A percentile compares a stretch with the other conserved stretches of the same genome.
phyloP scores from a whole-genome alignment of 2,888 invertebrate genomes.

The Chrysina gloriosa region DNA sequence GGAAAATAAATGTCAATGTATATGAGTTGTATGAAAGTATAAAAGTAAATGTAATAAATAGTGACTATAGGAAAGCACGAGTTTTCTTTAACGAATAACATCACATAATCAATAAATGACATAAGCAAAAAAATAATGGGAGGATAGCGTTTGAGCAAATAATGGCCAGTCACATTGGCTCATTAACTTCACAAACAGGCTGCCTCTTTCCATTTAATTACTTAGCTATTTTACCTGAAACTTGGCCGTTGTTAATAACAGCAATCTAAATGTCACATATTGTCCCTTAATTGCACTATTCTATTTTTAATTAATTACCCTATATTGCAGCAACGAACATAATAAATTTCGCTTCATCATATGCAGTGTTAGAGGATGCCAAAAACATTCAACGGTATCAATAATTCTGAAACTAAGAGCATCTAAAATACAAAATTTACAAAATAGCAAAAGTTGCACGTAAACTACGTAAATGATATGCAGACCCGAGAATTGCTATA shows the following conservation, averaged over 20 bases:
- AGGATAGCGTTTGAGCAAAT: background rate
- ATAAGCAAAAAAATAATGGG: slow-evolving; percentile 2
- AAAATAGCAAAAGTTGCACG: no score
- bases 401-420: no score
- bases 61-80: background rate
- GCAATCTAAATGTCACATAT: slow-evolving; percentile 33
- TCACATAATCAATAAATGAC: background rate
- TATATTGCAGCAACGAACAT: no score
- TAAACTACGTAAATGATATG: no score
- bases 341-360: no score
- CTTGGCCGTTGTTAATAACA: slow-evolving; percentile 1
- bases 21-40: no score
- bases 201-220: background rate
- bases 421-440: no score
- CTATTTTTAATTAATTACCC: slow-evolving; percentile 37
- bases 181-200: slow-evolving; percentile 37
- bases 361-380: no score
- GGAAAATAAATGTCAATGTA: no score
- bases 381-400: no score
- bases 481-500: no score
- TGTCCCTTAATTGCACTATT: slow-evolving; percentile 28
- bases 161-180: slow-evolving; percentile 18
- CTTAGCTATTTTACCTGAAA: slow-evolving; percentile 9
- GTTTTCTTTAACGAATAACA: background rate
- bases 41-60: no score